Conservation (phyloP, 2,797 vertebrate species). For the Pampus argenteus region DNA sequence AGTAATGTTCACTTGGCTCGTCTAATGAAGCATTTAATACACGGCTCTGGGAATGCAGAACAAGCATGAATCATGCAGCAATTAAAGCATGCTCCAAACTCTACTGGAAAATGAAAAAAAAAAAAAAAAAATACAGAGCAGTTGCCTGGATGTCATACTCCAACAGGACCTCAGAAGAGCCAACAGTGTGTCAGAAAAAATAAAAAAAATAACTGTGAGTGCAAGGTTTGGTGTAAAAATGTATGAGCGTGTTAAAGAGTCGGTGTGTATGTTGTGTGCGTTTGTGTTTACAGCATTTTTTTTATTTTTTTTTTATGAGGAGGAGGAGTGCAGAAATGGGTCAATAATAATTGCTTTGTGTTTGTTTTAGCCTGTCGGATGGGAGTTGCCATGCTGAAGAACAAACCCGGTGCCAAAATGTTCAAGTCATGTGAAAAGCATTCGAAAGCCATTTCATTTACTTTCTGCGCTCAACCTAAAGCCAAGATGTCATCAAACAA, state of each 20-base stretch:
- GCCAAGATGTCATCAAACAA: constrained; percentile 12
- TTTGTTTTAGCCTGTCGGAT: constrained; percentile 44
- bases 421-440: constrained; percentile 32
- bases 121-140: constrained; percentile 10
- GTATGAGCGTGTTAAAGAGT: neutral
- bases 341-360: constrained; percentile 27
- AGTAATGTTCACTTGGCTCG: constrained; percentile 62
- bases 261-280: constrained; percentile 11
- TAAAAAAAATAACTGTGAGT: neutral
- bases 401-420: constrained; percentile 23
- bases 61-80: constrained; percentile 70
- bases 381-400: constrained; percentile 37
- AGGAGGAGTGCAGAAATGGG: constrained; percentile 31
- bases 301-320: constrained; percentile 13
- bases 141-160: constrained; percentile 6
- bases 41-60: constrained; percentile 59
- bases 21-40: constrained; percentile 69
- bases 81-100: constrained; percentile 58
- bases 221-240: neutral
- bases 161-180: constrained; percentile 2
- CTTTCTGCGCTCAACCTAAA: constrained; percentile 42
- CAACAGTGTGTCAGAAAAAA: constrained; percentile 6
- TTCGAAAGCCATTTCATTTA: constrained; percentile 35
- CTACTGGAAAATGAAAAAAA: constrained; percentile 46
- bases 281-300: constrained; percentile 20